These are phyloP conservation scores for Congeria kusceri DNA, from an alignment of 2,888 invertebrate genomes.

Conservation along the genomic window DNA sequence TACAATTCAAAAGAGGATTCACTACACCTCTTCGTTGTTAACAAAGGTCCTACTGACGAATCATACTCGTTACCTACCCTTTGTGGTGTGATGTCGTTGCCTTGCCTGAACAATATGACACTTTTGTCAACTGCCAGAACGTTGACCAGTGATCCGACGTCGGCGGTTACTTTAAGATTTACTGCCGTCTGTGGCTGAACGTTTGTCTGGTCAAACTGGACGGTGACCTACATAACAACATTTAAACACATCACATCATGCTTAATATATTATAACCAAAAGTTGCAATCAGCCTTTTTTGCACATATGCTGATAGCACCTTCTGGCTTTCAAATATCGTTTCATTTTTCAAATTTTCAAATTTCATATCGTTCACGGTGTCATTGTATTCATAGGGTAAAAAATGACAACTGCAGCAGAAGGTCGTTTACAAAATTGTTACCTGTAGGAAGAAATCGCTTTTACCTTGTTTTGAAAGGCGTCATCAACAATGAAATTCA, in stretches of 20 bases:
- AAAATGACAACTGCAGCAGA: not conserved
- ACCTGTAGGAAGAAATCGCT: not conserved
- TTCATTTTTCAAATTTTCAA: not conserved
- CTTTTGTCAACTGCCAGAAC: constrained; percentile 95
- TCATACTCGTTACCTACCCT: constrained; percentile 79
- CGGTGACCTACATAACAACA: constrained; percentile 86
- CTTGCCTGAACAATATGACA: constrained; percentile 90
- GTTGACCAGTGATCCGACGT: constrained; percentile 94
- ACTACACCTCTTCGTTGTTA: too few relatives aligned
- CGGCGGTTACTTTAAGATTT: constrained; percentile 91
- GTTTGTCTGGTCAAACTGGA: constrained; percentile 86
- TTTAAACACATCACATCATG: not conserved
- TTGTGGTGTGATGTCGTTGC: constrained; percentile 89
- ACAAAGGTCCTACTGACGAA: too few relatives aligned
- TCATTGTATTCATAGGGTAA: too few relatives aligned
- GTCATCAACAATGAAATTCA: constrained; percentile 91
- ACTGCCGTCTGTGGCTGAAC: constrained; percentile 90
- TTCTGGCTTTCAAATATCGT: too few relatives aligned
- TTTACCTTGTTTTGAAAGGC: constrained; percentile 89
- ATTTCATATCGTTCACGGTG: too few relatives aligned
- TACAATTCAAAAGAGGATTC: too few relatives aligned
- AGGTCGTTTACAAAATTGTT: not conserved
- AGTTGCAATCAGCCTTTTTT: too few relatives aligned
- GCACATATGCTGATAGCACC: too few relatives aligned
- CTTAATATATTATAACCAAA: not conserved